A percentile compares a stretch with the other conserved stretches of the same genome.
phyloP scores from a whole-genome alignment of 2,888 invertebrate species.

The Melieria omissa region DNA sequence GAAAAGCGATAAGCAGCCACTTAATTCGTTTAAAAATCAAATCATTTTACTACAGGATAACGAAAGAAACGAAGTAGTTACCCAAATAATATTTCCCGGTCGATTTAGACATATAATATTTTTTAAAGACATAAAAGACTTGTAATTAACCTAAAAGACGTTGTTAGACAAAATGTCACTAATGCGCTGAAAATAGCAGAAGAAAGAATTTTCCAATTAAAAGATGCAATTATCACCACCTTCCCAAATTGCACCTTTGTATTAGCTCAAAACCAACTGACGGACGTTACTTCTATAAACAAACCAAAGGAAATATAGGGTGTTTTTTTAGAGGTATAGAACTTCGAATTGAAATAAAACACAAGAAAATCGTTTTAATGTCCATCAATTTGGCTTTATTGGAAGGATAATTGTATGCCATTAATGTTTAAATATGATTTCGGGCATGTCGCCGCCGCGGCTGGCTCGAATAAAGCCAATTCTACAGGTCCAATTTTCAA shows the following conservation, averaged over 20 bases:
- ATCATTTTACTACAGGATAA: conserved; percentile 3
- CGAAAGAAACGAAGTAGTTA: conserved; percentile 1
- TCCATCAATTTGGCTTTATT: no score
- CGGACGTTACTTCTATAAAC: neutral
- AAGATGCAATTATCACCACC: neutral
- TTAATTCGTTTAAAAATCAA: neutral
- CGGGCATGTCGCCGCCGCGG: no score
- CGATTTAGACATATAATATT: neutral
- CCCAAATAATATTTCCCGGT: conserved; percentile 1
- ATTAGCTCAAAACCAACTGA: neutral
- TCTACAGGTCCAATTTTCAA: no score
- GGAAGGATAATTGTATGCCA: no score
- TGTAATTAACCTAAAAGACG: neutral
- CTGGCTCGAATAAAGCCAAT: no score
- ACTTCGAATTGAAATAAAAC: no score
- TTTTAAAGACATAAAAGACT: neutral
- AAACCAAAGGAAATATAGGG: conserved; percentile 8
- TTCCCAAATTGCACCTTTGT: neutral
- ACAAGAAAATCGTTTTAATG: no score
- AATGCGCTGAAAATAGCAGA: neutral
- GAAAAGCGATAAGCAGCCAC: neutral
- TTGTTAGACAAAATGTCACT: neutral
- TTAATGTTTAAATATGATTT: no score
- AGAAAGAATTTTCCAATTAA: neutral
- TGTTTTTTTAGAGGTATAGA: no score